Evolutionary conservation across 2,888 invertebrate genomes (phyloP), one percentile per base, ranked within the genome.

Genomic region (Drosophila prolongata): DNA sequence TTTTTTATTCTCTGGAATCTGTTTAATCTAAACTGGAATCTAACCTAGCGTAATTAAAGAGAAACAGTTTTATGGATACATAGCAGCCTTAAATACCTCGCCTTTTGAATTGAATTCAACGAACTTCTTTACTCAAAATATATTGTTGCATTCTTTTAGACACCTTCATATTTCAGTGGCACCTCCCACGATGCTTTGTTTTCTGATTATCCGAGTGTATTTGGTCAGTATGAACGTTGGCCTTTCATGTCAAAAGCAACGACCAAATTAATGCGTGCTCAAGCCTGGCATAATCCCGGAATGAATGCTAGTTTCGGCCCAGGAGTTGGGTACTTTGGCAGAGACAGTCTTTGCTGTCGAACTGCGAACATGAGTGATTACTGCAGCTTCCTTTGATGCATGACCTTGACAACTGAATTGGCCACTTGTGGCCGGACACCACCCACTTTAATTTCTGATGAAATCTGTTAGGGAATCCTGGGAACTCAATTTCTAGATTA

Each of bases 301-400:
- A 34, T 34, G 34, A 49, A 14, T 34, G 16, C 10, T 16, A 49
- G 49, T 47, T 10, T 14, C 10, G 9, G 0, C 13, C 13, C 13
- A 13, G 44, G 6, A 19, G 44, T 11, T 13, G 24, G 13, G 24
- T 43, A 24, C 13, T 6, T 65, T 76, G 77, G 30, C 55, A 55
- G 47, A 65, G 80, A 77, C 44, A 37, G 44, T 0, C 34, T 44
- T 44, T 24, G 19, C 19, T 19, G 19, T 19, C 19, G 19, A 19
- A 19, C 19, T 19, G 24, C 24, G 24, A 24, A 24, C 24, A 24
- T 4, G 24, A 24, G 24, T 24, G 24, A 30, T 49, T 49, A 49
- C 16, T 49, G 49, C 35, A 49, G 16, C 16, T 35, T 16, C 11
- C 13, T 13, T 16, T 16, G 16, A 16, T 27, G 3, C 8, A 13